Base-by-base conservation (phyloP, 2,113 vertebrate species). In the Lasiurus borealis region DNA sequence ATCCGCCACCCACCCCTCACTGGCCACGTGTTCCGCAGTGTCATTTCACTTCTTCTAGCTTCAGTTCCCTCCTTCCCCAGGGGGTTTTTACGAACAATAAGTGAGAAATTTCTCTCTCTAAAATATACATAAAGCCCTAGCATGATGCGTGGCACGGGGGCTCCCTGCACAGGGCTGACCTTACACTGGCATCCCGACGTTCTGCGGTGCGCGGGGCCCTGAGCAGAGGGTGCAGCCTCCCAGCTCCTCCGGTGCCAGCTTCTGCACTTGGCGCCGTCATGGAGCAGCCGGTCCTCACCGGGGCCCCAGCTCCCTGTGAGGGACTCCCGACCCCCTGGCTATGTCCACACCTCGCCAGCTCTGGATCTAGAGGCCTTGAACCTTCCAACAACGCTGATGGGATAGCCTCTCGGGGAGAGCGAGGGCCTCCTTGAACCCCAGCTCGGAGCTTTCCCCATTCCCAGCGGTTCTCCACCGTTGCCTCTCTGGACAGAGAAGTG, bases 81-180 rank as follows among this genome's bases (percentile, higher is more conserved):
- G 44, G 50, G 11, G 5, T 40, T 91, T 88, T 25, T 72, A 54
- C 81, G 88, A 95, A 93, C 40, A 88, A 85, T 93, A 85, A 84
- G 31, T 68, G 34, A 44, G 27, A 73, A 57, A 76, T 88, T 62
- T 92, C 18, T 85, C n/a, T n/a, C 72, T 90, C 66, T 95, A 76
- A 96, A 80, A 76, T 83, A 68, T 71, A 68, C n/a, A 64, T 80
- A 72, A 64, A 80, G 23, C 31, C 48, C 72, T 87, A 68, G 77
- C 68, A 4, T 9, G 13, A 73, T 25, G 25, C 25, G 82, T 75
- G 40, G 18, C 27, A 52, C 72, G 82, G 50, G 10, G 18, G 44
- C 54, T 44, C 62, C 27, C 85, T 66, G 31, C 62, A 69, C 83
- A 59, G 7, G 16, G 68, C 9, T 85, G 36, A 72, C 16, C 46